These are phyloP conservation scores for Drosophila pseudotakahashii DNA, from an alignment of 2,888 invertebrate genomes.

Conservation along the genomic window DNA sequence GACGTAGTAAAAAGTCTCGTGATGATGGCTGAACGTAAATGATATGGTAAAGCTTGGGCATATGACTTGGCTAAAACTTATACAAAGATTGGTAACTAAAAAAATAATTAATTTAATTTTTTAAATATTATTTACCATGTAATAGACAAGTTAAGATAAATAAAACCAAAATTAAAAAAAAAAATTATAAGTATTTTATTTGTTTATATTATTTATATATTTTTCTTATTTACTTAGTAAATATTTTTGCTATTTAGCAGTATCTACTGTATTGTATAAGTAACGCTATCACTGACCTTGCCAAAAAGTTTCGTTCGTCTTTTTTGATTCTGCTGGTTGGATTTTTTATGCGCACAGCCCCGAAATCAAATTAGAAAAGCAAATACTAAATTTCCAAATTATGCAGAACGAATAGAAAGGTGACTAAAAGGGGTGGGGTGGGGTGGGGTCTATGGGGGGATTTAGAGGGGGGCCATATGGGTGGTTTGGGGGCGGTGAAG, in stretches of 20 bases:
- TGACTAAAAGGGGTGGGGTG: constrained; percentile 11
- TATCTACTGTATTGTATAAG: constrained; percentile 14
- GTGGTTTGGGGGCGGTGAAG: constrained; percentile 1
- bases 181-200: too few species aligned
- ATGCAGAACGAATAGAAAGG: constrained; percentile 41
- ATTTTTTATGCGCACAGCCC: constrained; percentile 38
- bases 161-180: too few species aligned
- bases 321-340: constrained; percentile 15
- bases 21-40: background rate
- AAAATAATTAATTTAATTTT: background rate
- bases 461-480: background rate
- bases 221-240: background rate
- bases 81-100: too few species aligned
- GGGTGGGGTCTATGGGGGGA: background rate
- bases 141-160: too few species aligned
- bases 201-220: too few species aligned
- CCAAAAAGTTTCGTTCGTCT: constrained; percentile 49
- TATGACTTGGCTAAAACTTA: background rate
- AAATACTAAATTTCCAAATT: constrained; percentile 67
- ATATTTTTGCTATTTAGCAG: background rate
- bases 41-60: background rate
- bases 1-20: constrained; percentile 10
- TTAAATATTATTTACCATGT: background rate
- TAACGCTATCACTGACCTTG: constrained; percentile 75
- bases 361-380: constrained; percentile 68